Percentiles rank a stretch among this genome's conserved stretches.
Evolutionary conservation across 2,113 vertebrate species (phyloP).

Genomic region (Sarotherodon lohbergeri): DNA sequence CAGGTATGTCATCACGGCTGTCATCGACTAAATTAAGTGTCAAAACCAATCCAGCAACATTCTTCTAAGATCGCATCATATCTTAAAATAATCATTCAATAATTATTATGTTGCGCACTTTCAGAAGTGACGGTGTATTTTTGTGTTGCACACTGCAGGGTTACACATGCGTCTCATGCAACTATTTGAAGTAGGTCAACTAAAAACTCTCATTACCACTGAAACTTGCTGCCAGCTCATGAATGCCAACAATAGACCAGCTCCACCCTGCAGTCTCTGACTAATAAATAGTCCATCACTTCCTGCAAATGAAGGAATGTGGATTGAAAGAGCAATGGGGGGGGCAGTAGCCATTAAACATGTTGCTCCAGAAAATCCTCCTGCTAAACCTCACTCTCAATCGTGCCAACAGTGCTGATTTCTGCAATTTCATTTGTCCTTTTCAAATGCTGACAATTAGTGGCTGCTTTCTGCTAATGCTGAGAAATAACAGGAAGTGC

Average conservation of each 20-base stretch:
- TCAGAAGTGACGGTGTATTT: not conserved
- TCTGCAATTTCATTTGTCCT: not conserved
- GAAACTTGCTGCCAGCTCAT: not conserved
- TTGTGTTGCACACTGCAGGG: not conserved
- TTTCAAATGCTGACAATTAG: not conserved
- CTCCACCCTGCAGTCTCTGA: not conserved
- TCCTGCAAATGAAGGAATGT: not conserved
- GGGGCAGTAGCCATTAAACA: not conserved
- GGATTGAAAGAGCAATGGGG: not conserved
- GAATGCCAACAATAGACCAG: constrained; percentile 19
- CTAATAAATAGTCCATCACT: constrained; percentile 2
- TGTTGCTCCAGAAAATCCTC: constrained; percentile 9
- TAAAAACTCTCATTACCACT: not conserved
- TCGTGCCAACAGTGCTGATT: not conserved
- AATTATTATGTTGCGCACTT: not conserved
- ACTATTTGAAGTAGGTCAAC: not conserved
- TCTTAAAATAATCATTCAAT: not conserved
- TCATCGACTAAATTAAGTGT: not conserved
- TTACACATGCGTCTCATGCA: not conserved
- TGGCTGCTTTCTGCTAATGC: not conserved
- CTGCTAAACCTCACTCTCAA: not conserved
- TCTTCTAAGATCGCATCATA: not conserved
- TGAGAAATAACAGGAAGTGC: not conserved
- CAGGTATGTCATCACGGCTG: not conserved
- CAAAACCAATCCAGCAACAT: not conserved